A percentile compares a stretch with the other conserved stretches of the same genome.
Evolutionary conservation across 1,140 invertebrate species (phyloP).

Genomic region (Drosophila nasuta): DNA sequence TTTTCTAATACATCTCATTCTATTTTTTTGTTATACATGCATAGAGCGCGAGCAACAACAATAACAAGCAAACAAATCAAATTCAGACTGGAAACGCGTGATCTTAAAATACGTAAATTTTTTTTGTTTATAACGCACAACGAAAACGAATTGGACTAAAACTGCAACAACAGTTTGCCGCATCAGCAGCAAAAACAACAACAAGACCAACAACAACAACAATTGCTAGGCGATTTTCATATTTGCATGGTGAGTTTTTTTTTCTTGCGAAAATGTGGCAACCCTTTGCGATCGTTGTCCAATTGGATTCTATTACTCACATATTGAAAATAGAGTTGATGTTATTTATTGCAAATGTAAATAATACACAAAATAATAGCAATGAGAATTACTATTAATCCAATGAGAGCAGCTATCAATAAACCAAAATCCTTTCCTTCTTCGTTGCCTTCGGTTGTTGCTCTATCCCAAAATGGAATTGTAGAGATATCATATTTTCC

Average conservation of each 20-base stretch:
- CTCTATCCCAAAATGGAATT: neutral
- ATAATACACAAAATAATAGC: neutral
- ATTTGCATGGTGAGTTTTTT: slow-evolving; percentile 44
- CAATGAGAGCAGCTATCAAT: neutral
- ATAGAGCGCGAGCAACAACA: slow-evolving; percentile 34
- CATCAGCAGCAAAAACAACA: slow-evolving; percentile 15
- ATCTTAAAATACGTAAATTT: slow-evolving; percentile 21
- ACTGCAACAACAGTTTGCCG: slow-evolving; percentile 2
- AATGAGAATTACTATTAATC: neutral
- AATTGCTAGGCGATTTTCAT: slow-evolving; percentile 18
- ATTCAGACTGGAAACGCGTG: slow-evolving; percentile 22
- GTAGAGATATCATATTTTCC: neutral
- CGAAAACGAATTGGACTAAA: slow-evolving; percentile 27
- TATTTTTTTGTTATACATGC: slow-evolving; percentile 39
- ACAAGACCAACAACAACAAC: slow-evolving; percentile 7
- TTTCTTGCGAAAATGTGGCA: neutral
- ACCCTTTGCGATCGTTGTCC: neutral
- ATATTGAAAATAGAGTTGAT: too few relatives aligned
- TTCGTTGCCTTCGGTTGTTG: neutral
- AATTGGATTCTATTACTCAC: neutral
- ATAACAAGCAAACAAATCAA: slow-evolving; percentile 7
- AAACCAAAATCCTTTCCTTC: neutral
- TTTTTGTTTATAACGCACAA: slow-evolving; percentile 23
- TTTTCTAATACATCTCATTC: slow-evolving; percentile 33
- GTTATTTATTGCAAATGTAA: neutral